Percentiles rank a stretch among this genome's conserved stretches.
These are phyloP conservation scores for Pitta sordida DNA, from an alignment of 2,113 vertebrate genomes.

Conservation along the genomic window DNA sequence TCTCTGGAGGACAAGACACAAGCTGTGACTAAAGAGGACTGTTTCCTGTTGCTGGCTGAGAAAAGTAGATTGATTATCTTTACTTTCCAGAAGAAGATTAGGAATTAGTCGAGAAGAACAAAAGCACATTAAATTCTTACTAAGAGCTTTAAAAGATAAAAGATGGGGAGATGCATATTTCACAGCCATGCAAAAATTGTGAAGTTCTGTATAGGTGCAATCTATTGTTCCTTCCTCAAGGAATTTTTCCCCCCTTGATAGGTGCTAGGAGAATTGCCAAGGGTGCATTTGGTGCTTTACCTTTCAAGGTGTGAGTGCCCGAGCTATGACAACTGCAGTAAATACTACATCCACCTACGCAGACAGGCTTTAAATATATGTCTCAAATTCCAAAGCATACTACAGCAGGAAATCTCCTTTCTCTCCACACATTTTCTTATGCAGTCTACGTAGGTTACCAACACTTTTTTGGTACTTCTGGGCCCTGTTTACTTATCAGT, in stretches of 20 bases:
- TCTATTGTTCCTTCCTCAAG: not conserved
- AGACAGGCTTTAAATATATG: not conserved
- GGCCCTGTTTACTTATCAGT: not conserved
- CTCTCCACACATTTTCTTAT: not conserved
- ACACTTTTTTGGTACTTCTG: not conserved
- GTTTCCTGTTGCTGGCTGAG: not conserved
- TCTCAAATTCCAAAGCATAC: not conserved
- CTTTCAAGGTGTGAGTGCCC: not conserved
- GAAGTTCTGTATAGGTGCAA: not conserved
- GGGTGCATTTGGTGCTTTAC: not conserved
- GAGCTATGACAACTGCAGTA: not conserved
- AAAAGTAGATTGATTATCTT: constrained; percentile 18
- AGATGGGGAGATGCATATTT: not conserved
- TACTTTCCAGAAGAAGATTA: not conserved
- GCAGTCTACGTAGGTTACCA: not conserved
- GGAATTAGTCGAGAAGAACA: not conserved
- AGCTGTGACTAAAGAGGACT: not conserved
- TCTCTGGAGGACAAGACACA: not conserved
- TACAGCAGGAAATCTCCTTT: not conserved
- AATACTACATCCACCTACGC: not conserved
- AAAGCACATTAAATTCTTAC: not conserved
- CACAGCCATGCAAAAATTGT: not conserved
- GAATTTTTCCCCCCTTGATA: fast-evolving
- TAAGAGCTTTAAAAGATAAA: not conserved
- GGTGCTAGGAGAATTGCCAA: not conserved